phyloP scores from a whole-genome alignment of 1,140 invertebrate species.

The Leptestheria dahalacensis region DNA sequence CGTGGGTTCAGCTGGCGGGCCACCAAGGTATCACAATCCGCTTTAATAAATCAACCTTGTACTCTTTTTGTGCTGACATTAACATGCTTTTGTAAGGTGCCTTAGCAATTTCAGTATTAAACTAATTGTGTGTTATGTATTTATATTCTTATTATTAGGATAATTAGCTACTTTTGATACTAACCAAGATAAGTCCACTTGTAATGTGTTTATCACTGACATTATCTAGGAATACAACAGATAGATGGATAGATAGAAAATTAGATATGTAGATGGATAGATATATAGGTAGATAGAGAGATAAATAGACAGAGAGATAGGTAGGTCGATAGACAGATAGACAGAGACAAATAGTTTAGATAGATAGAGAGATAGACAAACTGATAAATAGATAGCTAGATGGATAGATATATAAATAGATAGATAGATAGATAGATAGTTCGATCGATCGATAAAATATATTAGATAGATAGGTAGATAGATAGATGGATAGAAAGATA shows the following conservation, averaged over 20 bases:
- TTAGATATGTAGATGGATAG: not conserved
- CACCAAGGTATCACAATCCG: constrained; percentile 54
- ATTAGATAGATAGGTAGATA: not conserved
- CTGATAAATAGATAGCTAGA: not conserved
- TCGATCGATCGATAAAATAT: not conserved
- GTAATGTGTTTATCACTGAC: no score
- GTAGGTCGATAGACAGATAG: not conserved
- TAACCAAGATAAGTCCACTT: no score
- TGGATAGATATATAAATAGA: constrained; percentile 2
- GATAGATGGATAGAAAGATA: not conserved
- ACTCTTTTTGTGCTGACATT: no score
- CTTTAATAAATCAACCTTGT: no score
- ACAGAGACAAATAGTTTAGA: not conserved
- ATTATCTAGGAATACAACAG: no score
- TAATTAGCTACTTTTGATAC: no score
- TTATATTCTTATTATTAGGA: no score
- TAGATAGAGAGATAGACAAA: not conserved
- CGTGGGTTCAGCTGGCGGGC: constrained; percentile 87
- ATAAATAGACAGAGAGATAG: not conserved
- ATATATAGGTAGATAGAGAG: not conserved
- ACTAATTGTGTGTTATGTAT: no score
- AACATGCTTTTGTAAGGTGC: no score
- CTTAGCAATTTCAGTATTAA: no score
- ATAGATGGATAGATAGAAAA: not conserved
- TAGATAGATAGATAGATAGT: not conserved